Evolutionary conservation across 2,888 invertebrate species (phyloP).

Genomic region (Thumatha senex): DNA sequence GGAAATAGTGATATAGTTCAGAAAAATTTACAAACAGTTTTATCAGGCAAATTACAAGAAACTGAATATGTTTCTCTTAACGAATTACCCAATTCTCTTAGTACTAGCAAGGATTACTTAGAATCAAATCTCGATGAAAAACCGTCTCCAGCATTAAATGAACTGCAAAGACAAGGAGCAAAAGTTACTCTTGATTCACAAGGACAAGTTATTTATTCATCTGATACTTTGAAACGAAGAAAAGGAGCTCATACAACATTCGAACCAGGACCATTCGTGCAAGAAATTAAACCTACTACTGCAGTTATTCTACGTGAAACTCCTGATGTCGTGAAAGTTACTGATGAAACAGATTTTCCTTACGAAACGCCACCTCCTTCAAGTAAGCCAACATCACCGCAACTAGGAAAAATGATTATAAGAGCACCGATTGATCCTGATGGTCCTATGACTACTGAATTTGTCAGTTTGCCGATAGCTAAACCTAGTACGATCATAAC

Average conservation of each 20-base stretch:
- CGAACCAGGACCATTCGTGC: slow-evolving; percentile 94
- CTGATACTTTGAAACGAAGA: slow-evolving; percentile 91
- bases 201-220: slow-evolving; percentile 94
- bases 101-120: slow-evolving; percentile 70
- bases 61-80: slow-evolving; percentile 92
- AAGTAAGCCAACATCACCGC: slow-evolving; percentile 84
- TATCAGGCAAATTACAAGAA: slow-evolving; percentile 85
- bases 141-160: slow-evolving; percentile 58
- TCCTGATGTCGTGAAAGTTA: slow-evolving; percentile 66
- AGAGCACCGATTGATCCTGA: slow-evolving; percentile 78
- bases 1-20: slow-evolving; percentile 88
- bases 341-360: slow-evolving; percentile 76
- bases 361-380: slow-evolving; percentile 66
- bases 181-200: slow-evolving; percentile 93
- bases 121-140: slow-evolving; percentile 64
- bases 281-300: slow-evolving; percentile 80
- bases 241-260: slow-evolving; percentile 93
- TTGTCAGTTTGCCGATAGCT: slow-evolving; percentile 81
- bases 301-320: slow-evolving; percentile 68
- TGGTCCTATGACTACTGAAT: slow-evolving; percentile 79
- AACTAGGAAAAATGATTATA: slow-evolving; percentile 86
- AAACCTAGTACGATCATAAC: slow-evolving; percentile 86
- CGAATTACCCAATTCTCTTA: slow-evolving; percentile 86
- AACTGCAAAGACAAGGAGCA: slow-evolving; percentile 85
- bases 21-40: slow-evolving; percentile 83